Evolutionary conservation across 2,797 vertebrate species (phyloP), one percentile per base, ranked within the genome.

Genomic region (Syncerus caffer): DNA sequence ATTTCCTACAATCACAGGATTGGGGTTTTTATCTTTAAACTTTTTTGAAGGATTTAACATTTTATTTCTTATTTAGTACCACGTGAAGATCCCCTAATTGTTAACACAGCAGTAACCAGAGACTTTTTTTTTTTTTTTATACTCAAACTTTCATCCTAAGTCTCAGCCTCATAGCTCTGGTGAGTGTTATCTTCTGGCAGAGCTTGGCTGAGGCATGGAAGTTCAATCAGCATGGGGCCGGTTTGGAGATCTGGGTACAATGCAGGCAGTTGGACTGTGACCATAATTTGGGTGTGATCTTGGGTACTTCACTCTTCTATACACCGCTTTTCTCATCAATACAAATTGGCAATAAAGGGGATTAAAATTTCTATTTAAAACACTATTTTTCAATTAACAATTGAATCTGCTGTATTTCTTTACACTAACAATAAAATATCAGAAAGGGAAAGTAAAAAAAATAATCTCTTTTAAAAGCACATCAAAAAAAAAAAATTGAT

Each of bases 311-410:
- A 71, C 82, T 87, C 17, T 71, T 79, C 42, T 21, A 8, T 6
- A 16, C 1, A 3, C 34, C 21, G 12, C 79, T 93, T 92, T 96
- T 57, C 78, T 88, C 78, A 79, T 34, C 78, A 47, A 34, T 57
- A 50, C 71, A 90, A 79, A 91, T 67, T 19, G 53, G 34, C 10
- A 55, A 86, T 62, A 86, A 91, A 96, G 50, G 67, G 62, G 50
- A 85, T 11, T 53, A 74, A 76, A 38, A 57, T 76, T 91, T 74
- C 47, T 27, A 89, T 25, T 23, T 42, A 84, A 90, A 53, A 67
- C 45, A 51, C 50, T 76, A 14, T 92, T 92, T 84, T 86, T 62
- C 78, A n/a, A n/a, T 51, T 80, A 80, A 51, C 31, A 21, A 21
- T 51, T 7, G 17, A 80, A n/a, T 80, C 47, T 80, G 47, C 31